Evolutionary conservation across 2,797 vertebrate species (phyloP).

Genomic region (Valencia hispanica): DNA sequence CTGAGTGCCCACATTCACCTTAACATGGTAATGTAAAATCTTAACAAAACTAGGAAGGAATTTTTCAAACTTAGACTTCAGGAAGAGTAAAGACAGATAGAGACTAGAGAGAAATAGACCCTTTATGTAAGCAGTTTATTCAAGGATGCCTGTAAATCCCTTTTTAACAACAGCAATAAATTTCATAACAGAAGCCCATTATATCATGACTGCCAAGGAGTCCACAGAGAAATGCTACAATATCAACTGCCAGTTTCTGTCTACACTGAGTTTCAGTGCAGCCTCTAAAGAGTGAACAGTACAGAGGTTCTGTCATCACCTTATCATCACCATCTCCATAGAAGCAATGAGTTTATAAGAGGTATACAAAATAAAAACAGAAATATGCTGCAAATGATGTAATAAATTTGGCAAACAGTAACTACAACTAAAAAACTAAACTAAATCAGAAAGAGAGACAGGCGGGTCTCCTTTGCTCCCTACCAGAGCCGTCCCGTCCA

Average conservation of each 20-base stretch:
- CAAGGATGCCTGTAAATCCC: conserved; percentile 44
- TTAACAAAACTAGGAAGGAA: conserved; percentile 15
- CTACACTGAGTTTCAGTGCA: conserved; percentile 35
- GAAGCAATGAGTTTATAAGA: background rate
- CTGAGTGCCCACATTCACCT: conserved; percentile 29
- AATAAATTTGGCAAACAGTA: background rate
- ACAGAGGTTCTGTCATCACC: conserved; percentile 2
- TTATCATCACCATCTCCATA: background rate
- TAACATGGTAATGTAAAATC: conserved; percentile 33
- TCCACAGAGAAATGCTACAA: conserved; percentile 37
- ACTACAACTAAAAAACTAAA: background rate
- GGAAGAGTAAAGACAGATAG: conserved; percentile 1
- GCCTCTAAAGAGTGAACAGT: conserved; percentile 18
- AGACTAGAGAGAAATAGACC: conserved; percentile 28
- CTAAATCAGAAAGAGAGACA: no score
- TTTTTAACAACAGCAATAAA: conserved; percentile 60
- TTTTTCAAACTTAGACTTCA: conserved; percentile 24
- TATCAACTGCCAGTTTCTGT: conserved; percentile 39
- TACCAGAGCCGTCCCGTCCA: no score
- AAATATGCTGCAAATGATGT: background rate
- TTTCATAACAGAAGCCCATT: conserved; percentile 44
- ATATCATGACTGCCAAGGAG: conserved; percentile 34
- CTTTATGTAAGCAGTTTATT: conserved; percentile 54
- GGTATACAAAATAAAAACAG: background rate
- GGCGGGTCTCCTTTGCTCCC: no score